Percentiles rank a stretch among this genome's conserved stretches.
Conservation (phyloP, 2,113 vertebrate genomes). For the Varanus komodoensis region DNA sequence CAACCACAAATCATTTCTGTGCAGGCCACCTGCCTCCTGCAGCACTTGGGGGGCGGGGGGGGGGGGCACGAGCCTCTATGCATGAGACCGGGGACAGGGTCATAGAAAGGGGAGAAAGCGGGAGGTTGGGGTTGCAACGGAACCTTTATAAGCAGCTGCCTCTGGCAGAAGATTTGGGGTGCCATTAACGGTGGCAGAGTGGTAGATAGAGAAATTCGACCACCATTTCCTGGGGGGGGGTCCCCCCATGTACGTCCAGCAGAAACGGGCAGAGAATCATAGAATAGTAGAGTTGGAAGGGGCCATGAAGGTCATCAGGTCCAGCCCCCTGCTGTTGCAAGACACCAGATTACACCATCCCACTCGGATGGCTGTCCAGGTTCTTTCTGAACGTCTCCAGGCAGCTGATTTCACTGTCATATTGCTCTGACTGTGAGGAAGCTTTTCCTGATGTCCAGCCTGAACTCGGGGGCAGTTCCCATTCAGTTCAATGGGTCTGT, state of each 20-base stretch:
- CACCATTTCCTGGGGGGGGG: no score
- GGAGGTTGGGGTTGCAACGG: neutral
- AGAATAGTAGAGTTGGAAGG: no score
- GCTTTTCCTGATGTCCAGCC: no score
- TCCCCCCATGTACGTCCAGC: neutral
- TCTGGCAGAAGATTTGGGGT: neutral
- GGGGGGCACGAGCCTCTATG: neutral
- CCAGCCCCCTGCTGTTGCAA: no score
- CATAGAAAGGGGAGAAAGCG: neutral
- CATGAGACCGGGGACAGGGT: neutral
- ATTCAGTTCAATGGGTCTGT: neutral
- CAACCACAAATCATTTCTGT: neutral
- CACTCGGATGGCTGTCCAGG: no score
- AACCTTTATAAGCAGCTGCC: no score
- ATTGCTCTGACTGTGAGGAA: no score
- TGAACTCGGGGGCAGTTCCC: neutral
- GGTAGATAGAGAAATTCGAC: neutral
- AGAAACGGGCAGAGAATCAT: neutral
- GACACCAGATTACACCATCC: no score
- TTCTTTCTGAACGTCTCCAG: no score
- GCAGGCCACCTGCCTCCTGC: no score
- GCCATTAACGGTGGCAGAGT: neutral
- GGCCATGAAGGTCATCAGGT: no score
- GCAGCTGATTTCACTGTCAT: no score
- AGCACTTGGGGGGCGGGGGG: neutral